A percentile compares a stretch with the other conserved stretches of the same genome.
phyloP scores from a whole-genome alignment of 53 echinoderm and acorn worm genomes.

The Patiria pectinifera region DNA sequence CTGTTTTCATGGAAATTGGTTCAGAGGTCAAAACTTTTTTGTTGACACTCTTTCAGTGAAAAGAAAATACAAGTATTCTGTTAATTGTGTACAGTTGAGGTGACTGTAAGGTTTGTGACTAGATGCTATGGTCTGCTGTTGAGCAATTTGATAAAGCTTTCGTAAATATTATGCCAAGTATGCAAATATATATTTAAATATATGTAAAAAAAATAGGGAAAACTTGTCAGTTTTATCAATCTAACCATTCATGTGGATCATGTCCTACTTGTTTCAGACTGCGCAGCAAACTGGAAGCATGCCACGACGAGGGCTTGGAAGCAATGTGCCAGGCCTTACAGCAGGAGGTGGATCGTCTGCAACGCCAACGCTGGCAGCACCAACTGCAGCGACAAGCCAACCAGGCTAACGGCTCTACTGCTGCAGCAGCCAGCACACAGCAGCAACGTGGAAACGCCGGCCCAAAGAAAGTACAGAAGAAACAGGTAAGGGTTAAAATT shows the following conservation, averaged over 20 bases:
- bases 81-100: too few species aligned
- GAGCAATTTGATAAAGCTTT: too few species aligned
- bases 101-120: too few species aligned
- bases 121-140: too few species aligned
- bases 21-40: too few species aligned
- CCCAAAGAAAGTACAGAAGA: background rate
- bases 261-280: conserved; percentile 52
- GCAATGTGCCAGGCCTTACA: conserved; percentile 87
- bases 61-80: too few species aligned
- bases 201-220: too few species aligned
- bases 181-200: too few species aligned
- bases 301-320: conserved; percentile 84
- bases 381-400: conserved; percentile 71
- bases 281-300: conserved; percentile 83
- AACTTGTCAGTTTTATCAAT: background rate
- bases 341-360: conserved; percentile 84
- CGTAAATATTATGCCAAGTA: too few species aligned
- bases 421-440: background rate
- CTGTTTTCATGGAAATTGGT: too few species aligned
- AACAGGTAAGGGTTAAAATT: background rate
- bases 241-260: background rate
- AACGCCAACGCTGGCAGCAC: conserved; percentile 88
- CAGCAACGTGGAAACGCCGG: background rate
- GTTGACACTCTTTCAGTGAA: too few species aligned
- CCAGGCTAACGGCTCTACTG: conserved; percentile 1